phyloP scores from a whole-genome alignment of 2,113 vertebrate species.

The Tylochromis polylepis region DNA sequence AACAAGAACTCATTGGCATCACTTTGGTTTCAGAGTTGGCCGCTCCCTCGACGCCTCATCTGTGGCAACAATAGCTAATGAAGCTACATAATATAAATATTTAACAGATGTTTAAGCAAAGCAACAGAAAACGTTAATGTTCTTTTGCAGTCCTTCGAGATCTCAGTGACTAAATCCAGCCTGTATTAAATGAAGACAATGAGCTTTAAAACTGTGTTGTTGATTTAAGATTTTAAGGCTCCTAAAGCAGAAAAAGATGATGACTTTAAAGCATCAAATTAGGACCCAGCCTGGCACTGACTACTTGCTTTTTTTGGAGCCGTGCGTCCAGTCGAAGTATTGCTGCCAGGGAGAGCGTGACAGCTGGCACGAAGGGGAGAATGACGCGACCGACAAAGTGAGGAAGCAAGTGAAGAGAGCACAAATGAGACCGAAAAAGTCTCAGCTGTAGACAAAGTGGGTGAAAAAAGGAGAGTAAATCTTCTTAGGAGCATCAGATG shows the following conservation, averaged over 20 bases:
- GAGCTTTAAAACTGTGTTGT: background rate
- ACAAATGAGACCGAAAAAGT: background rate
- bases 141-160: background rate
- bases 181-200: background rate
- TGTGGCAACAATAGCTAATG: fast-evolving
- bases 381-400: background rate
- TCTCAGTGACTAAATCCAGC: fast-evolving
- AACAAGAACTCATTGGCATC: background rate
- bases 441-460: background rate
- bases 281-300: background rate
- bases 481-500: background rate
- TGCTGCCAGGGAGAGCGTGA: background rate
- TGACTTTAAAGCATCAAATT: background rate
- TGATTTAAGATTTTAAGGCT: background rate
- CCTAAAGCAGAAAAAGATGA: background rate
- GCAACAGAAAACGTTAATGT: background rate
- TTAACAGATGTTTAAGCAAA: background rate
- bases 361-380: background rate
- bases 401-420: background rate
- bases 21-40: background rate
- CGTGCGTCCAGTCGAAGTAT: fast-evolving
- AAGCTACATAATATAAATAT: background rate
- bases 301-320: background rate
- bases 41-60: background rate
- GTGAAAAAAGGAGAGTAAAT: background rate